Percentiles rank a stretch among this genome's conserved stretches.
phyloP scores from a whole-genome alignment of 2,888 invertebrate genomes.

The Zygaena filipendulae region DNA sequence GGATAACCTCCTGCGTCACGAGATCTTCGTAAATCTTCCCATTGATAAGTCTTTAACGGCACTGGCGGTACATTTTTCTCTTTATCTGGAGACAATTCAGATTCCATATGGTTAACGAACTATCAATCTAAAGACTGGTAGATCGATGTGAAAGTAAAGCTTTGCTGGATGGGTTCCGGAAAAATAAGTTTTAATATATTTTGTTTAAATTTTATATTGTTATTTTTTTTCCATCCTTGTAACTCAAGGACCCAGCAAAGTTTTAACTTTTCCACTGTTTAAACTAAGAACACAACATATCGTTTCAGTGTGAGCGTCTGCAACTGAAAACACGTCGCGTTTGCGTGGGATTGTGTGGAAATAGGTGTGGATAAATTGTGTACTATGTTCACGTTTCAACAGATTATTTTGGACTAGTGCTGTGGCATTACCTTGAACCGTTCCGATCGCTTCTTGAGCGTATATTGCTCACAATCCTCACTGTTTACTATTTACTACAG shows the following conservation, averaged over 20 bases:
- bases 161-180: slow-evolving; percentile 20
- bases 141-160: slow-evolving; percentile 18
- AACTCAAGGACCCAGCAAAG: slow-evolving; percentile 44
- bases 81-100: slow-evolving; percentile 65
- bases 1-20: slow-evolving; percentile 81
- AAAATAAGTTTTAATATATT: slow-evolving; percentile 18
- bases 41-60: slow-evolving; percentile 81
- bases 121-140: slow-evolving; percentile 20
- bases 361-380: slow-evolving; percentile 65
- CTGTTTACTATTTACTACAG: slow-evolving; percentile 33
- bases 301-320: slow-evolving; percentile 55
- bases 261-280: slow-evolving; percentile 43
- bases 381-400: slow-evolving; percentile 49
- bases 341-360: slow-evolving; percentile 65
- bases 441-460: slow-evolving; percentile 30
- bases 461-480: slow-evolving; percentile 29
- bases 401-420: slow-evolving; percentile 49
- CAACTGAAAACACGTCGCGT: slow-evolving; percentile 59
- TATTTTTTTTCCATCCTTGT: slow-evolving; percentile 21
- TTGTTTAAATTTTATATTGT: slow-evolving; percentile 15
- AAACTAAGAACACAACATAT: slow-evolving; percentile 64
- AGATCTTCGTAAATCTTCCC: slow-evolving; percentile 81
- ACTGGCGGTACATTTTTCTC: slow-evolving; percentile 69
- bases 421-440: slow-evolving; percentile 54
- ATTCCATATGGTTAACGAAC: slow-evolving; percentile 60